These are phyloP conservation scores for Natrix natrix DNA, from an alignment of 2,797 vertebrate species.

Conservation along the genomic window DNA sequence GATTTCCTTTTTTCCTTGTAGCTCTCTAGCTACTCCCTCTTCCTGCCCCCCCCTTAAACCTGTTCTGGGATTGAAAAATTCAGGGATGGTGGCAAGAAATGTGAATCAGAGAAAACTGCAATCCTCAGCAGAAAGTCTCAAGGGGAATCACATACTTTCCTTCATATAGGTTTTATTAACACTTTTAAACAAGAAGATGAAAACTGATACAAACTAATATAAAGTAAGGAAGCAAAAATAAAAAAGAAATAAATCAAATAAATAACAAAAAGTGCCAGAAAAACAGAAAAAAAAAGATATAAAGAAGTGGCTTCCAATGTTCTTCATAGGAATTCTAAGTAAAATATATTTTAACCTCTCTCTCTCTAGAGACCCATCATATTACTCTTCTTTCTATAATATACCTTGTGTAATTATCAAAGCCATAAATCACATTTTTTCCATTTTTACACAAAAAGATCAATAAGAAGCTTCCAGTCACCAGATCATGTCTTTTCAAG, in stretches of 20 bases:
- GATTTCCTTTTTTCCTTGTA: neutral
- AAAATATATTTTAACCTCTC: neutral
- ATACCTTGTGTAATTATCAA: neutral
- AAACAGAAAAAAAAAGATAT: neutral
- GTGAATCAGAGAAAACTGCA: neutral
- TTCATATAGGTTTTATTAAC: neutral
- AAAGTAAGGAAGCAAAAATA: neutral
- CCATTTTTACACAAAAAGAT: neutral
- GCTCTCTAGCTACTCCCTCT: neutral
- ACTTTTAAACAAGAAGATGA: neutral
- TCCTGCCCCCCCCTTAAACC: neutral
- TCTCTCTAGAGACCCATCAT: neutral
- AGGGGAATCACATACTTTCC: neutral
- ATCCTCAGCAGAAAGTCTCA: neutral
- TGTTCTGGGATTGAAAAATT: neutral
- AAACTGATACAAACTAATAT: neutral
- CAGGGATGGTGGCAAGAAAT: neutral
- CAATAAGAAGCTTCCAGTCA: neutral
- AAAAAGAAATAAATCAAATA: neutral
- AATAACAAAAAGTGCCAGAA: neutral
- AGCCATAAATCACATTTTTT: neutral
- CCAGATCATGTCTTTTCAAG: neutral
- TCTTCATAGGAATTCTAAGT: neutral
- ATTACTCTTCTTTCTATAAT: neutral
- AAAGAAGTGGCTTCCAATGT: neutral